Evolutionary conservation across 2,113 vertebrate species (phyloP).

Genomic region (Amazona vittata): DNA sequence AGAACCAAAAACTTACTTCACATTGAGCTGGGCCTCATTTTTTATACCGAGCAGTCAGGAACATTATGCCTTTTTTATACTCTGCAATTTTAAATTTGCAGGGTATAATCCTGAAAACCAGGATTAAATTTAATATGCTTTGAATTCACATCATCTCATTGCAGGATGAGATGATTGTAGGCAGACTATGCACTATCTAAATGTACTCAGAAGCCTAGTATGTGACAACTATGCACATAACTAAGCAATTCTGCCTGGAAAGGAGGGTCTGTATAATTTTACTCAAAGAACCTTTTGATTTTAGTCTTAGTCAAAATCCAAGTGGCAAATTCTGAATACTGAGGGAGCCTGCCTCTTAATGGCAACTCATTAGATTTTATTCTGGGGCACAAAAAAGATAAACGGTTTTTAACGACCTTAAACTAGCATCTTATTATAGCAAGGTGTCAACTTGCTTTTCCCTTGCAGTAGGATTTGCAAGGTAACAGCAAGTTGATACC

Average conservation of each 20-base stretch:
- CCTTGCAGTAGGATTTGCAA: neutral
- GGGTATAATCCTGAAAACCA: conserved; percentile 41
- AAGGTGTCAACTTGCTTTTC: neutral
- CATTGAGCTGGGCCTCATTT: neutral
- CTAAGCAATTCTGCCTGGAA: neutral
- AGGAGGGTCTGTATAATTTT: neutral
- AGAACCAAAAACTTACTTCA: neutral
- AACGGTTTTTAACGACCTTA: neutral
- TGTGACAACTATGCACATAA: neutral
- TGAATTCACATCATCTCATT: conserved; percentile 19
- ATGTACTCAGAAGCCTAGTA: neutral
- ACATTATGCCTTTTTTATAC: neutral
- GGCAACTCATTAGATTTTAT: neutral
- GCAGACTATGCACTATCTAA: neutral
- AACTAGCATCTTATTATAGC: neutral
- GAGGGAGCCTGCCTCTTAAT: neutral
- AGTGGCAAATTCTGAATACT: neutral
- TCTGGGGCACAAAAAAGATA: neutral
- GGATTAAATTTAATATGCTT: conserved; percentile 34
- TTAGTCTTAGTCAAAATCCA: neutral
- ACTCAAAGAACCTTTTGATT: conserved; percentile 8
- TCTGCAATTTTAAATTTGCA: conserved; percentile 19
- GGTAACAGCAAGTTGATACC: neutral
- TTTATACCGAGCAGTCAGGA: neutral
- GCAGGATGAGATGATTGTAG: neutral